A percentile compares a stretch with the other conserved stretches of the same genome.
phyloP scores from a whole-genome alignment of 2,797 vertebrate species.

The Zalophus californianus region DNA sequence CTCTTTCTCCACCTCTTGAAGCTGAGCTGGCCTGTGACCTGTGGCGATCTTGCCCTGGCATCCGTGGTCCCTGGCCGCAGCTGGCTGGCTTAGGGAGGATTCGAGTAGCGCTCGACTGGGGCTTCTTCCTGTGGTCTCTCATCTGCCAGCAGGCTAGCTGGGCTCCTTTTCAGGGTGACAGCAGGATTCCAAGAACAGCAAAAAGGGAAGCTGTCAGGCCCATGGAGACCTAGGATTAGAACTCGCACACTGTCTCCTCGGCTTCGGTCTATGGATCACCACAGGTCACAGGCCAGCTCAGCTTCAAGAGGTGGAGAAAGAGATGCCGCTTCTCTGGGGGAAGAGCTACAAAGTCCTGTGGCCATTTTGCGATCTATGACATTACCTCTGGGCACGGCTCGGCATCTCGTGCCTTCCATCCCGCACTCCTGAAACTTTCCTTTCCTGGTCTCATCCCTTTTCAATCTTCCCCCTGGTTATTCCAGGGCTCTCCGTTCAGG shows the following conservation, averaged over 20 bases:
- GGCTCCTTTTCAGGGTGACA: not conserved
- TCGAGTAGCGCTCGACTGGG: not conserved
- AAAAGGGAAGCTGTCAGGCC: not conserved
- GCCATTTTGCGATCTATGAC: not conserved
- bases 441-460: not conserved
- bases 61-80: not conserved
- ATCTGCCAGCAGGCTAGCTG: not conserved
- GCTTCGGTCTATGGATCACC: not conserved
- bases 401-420: not conserved
- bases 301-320: not conserved
- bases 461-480: not conserved
- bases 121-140: not conserved
- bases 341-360: not conserved
- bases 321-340: not conserved
- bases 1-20: too few relatives aligned
- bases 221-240: not conserved
- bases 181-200: not conserved
- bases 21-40: too few relatives aligned
- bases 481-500: not conserved
- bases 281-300: not conserved
- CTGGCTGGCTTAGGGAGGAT: not conserved
- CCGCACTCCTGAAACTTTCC: not conserved
- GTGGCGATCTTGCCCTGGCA: not conserved
- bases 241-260: not conserved
- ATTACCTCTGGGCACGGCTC: accelerated